Base-by-base conservation (phyloP, 2,113 vertebrate species). In the Procapra przewalskii region DNA sequence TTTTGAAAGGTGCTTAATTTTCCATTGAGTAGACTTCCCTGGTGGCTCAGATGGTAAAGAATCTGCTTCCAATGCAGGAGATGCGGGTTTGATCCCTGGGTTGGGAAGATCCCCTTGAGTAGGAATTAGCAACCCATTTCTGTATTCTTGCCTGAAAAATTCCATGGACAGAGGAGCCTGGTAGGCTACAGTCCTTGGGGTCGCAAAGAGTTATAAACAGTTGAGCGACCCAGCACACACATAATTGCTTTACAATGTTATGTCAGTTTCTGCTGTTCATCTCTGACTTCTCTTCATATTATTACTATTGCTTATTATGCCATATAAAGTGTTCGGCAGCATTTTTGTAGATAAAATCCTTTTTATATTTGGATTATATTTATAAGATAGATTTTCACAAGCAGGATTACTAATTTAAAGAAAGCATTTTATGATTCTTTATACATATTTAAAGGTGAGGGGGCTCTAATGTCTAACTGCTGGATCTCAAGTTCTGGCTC, bases 1-100 rank as follows among this genome's bases (percentile, higher is more conserved):
- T 96, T 94, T 92, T 82, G 67, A 91, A 90, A 57, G 25, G 43
- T 82, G 23, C 45, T 64, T 93, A 54, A 59, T 50, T 89, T 95
- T 80, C 21, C 19, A 36, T 23, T 43, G 12, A 88, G 23, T 85
- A 50, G 67, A 80, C 10, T 12, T 75, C n/a, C 10, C 67, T 75
- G n/a, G 19, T 40, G 10, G 67, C n/a, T 75, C n/a, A 75, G 23
- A 43, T 77, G 71, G 71, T 77, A 77, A 77, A 77, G 40, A 77
- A 77, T 77, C 40, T 77, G 40, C 71, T 14, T 77, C 12, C 40
- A 77, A 14, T 77, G 71, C 36, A 43, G 71, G 71, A 77, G 71
- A 77, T 43, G 11, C 0, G 6, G 23, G 23, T 43, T 77, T 77
- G 36, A 43, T 71, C 23, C 12, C 36, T 77, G 23, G 40, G 23